Conservation (phyloP, 2,888 invertebrate species). For the Parasteatoda lunata region DNA sequence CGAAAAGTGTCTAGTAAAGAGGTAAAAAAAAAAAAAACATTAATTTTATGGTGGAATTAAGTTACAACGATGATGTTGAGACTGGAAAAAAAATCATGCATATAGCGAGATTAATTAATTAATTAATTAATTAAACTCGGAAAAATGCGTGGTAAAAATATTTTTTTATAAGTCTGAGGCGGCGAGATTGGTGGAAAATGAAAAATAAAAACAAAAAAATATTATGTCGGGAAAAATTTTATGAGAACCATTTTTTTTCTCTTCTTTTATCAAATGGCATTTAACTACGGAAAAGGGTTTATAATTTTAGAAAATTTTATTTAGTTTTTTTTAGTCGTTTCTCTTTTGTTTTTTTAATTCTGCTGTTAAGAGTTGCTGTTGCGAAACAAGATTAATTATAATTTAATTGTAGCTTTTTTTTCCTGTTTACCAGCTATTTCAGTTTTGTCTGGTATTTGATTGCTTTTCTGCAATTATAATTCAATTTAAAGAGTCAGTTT, state of each 20-base stretch:
- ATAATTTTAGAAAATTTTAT: not conserved
- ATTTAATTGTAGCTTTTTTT: no score
- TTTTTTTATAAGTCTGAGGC: constrained; percentile 38
- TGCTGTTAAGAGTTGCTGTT: no score
- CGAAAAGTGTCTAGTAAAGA: constrained; percentile 18
- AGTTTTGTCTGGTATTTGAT: no score
- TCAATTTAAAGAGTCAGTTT: no score
- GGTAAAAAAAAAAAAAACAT: constrained; percentile 36
- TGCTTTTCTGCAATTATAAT: no score
- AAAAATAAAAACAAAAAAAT: constrained; percentile 34
- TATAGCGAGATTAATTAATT: constrained; percentile 65
- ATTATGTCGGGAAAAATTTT: not conserved
- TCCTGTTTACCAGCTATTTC: no score
- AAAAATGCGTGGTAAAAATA: constrained; percentile 39
- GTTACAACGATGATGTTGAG: constrained; percentile 63
- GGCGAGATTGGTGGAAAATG: constrained; percentile 43
- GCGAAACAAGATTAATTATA: no score
- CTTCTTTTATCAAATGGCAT: constrained; percentile 2
- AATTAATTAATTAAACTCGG: constrained; percentile 66
- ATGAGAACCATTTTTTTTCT: not conserved
- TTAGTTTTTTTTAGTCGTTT: not conserved
- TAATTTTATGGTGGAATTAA: constrained; percentile 68
- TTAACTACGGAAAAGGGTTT: not conserved
- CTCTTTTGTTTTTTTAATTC: no score
- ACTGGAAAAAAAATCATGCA: constrained; percentile 36